phyloP scores from a whole-genome alignment of 2,888 invertebrate genomes.

The Alloscopus bannaensis region DNA sequence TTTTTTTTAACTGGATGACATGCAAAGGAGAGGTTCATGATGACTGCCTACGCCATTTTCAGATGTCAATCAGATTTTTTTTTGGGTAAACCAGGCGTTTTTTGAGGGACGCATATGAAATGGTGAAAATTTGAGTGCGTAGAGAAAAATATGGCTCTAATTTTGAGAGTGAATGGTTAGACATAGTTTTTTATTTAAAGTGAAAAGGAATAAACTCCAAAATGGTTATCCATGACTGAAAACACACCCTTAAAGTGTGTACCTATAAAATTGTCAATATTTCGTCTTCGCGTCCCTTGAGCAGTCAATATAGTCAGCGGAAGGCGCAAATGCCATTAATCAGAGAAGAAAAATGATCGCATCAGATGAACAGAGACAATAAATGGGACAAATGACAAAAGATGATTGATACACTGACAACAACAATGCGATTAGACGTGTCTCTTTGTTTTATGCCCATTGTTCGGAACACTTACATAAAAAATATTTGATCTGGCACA shows the following conservation, averaged over 20 bases:
- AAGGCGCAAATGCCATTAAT: slow-evolving; percentile 19
- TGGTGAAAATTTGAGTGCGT: too few species aligned
- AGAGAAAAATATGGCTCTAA: too few species aligned
- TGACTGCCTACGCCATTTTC: slow-evolving; percentile 18
- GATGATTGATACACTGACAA: slow-evolving; percentile 25
- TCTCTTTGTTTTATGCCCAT: slow-evolving; percentile 5
- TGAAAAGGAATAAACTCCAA: background rate
- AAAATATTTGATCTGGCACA: too few species aligned
- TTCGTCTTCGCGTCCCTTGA: background rate
- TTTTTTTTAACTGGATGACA: slow-evolving; percentile 26
- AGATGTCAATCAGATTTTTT: slow-evolving; percentile 6
- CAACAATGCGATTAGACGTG: background rate
- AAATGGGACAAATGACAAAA: slow-evolving; percentile 8
- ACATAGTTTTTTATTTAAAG: background rate
- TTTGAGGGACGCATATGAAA: too few species aligned
- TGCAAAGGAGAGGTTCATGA: background rate
- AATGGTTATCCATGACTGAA: background rate
- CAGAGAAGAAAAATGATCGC: background rate
- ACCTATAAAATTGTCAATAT: too few species aligned
- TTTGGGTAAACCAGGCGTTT: background rate
- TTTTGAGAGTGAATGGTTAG: background rate
- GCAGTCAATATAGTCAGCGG: background rate
- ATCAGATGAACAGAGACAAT: background rate
- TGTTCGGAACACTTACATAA: too few species aligned
- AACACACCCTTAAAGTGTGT: background rate